Percentiles rank a stretch among this genome's conserved stretches.
phyloP scores from a whole-genome alignment of 2,797 vertebrate genomes.

The Malacoctenus gilli region DNA sequence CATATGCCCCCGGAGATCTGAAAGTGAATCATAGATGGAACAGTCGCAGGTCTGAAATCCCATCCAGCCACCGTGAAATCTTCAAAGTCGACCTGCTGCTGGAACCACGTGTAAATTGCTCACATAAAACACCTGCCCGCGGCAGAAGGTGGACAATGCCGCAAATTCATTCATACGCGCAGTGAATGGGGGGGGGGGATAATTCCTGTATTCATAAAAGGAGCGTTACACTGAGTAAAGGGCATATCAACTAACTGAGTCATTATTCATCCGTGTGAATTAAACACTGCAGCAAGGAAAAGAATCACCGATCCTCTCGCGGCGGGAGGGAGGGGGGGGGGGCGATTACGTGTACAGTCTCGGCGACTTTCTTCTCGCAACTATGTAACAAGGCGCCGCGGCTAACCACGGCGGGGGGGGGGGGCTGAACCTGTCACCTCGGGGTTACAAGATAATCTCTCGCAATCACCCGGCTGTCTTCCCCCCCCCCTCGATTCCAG shows the following conservation, averaged over 20 bases:
- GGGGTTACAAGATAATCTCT: background rate
- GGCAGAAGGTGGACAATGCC: slow-evolving; percentile 41
- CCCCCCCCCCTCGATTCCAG: background rate
- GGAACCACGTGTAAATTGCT: slow-evolving; percentile 9
- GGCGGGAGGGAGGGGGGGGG: too few relatives aligned
- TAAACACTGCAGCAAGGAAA: slow-evolving; percentile 32
- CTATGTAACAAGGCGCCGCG: too few relatives aligned
- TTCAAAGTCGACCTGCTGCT: slow-evolving; percentile 31
- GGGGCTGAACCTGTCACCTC: background rate
- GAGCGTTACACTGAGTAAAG: slow-evolving; percentile 21
- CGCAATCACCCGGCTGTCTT: too few relatives aligned
- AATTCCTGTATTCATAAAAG: slow-evolving; percentile 26
- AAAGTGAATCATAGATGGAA: slow-evolving; percentile 44
- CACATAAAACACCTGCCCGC: slow-evolving; percentile 3
- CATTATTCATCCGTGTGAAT: slow-evolving; percentile 34
- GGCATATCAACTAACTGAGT: slow-evolving; percentile 26
- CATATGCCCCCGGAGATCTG: slow-evolving; percentile 21
- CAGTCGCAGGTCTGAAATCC: slow-evolving; percentile 45
- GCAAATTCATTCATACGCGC: slow-evolving; percentile 26
- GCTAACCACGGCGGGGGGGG: too few relatives aligned
- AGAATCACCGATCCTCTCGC: background rate
- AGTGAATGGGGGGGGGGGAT: slow-evolving; percentile 25
- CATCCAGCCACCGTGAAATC: slow-evolving; percentile 47
- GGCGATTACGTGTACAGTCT: too few relatives aligned
- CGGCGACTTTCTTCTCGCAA: too few relatives aligned